Base-by-base conservation (phyloP, 2,113 vertebrate species). In the Cynoglossus semilaevis region DNA sequence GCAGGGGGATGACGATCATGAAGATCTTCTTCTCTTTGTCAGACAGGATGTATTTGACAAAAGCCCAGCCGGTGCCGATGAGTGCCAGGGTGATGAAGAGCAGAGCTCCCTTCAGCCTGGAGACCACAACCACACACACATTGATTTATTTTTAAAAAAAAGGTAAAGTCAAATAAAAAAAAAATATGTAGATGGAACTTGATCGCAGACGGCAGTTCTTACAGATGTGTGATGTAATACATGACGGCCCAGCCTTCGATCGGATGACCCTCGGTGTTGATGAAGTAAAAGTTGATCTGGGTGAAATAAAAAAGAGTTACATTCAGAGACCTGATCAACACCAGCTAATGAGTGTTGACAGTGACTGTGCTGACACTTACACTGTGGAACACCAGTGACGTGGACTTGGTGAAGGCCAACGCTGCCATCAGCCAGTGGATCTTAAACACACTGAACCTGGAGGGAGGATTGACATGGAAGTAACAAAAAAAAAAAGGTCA, bases 11-110 rank as follows among this genome's bases (percentile, higher is more conserved):
- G 60, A 94, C 92, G 0, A 94, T 91, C 83, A 93, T 92, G 38
- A 95, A 94, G 70, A 94, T 89, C 82, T 94, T 93, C 89, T 95
- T 94, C 70, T 95, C 94, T 69, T 94, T 95, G 82, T 94, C 92
- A 0, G 92, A 94, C 51, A 94, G 85, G 55, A 94, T 90, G 60
- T 93, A 93, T 54, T 94, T 94, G 3, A 94, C 80, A 0, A 95
- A 94, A 22, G 93, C 92, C 87, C 93, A 93, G 78, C 93, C 93
- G 0, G 94, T 94, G 47, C 92, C 93, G 0, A 94, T 94, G 63
- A 94, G 74, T 1, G 91, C 92, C 59, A 95, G 86, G 2, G 93
- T 94, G 85, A 94, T 93, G 85, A 94, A 94, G 15, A 95, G 88
- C 8, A 95, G 90, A 1, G 92, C 91, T 0, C 92, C 93, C 72